Base-by-base conservation (phyloP, 2,797 vertebrate genomes). In the Agapornis canus region DNA sequence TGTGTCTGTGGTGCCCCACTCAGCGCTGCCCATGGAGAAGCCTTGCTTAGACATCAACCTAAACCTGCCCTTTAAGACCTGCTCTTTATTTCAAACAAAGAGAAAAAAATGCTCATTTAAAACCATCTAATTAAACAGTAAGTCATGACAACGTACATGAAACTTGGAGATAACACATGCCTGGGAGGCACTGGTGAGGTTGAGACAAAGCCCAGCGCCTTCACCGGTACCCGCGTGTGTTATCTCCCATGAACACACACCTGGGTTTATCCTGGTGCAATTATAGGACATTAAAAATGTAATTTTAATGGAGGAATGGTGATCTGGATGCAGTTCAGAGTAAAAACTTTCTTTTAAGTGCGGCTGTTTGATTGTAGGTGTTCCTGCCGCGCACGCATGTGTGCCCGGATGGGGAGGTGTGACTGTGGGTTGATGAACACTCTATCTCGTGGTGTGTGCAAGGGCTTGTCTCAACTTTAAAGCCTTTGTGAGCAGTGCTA, bases 301-400 rank as follows among this genome's bases (percentile, higher is more conserved):
- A 49, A 86, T 95, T 94, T 86, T 82, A 94, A 86, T 92, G 95
- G 81, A 94, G 85, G 91, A 93, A 96, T 60, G 94, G 95, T 88
- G 94, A 96, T 97, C 95, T 96, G 95, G 94, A 86, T 19, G 68
- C 85, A 91, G 95, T 96, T 97, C 95, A 96, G 94, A 97, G 96
- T 5, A 19, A 95, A 97, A 97, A 94, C 91, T 96, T 92, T 64
- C 94, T 92, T 96, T 95, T 23, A 95, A 95, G 92, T 95, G 37
- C 3, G 79, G 4, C 57, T 65, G 81, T 71, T 66, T 82, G 94
- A 85, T 90, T 85, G 86, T 80, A 82, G 94, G 90, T 89, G 90
- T 75, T 93, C 68, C 82, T 49, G 86, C 93, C 35, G 10, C 8
- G 37, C 87, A 16, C 42, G 23, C 27, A 8, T 20, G 89, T 11